Evolutionary conservation across 2,888 invertebrate species (phyloP).

Genomic region (Hyposoter didymator): DNA sequence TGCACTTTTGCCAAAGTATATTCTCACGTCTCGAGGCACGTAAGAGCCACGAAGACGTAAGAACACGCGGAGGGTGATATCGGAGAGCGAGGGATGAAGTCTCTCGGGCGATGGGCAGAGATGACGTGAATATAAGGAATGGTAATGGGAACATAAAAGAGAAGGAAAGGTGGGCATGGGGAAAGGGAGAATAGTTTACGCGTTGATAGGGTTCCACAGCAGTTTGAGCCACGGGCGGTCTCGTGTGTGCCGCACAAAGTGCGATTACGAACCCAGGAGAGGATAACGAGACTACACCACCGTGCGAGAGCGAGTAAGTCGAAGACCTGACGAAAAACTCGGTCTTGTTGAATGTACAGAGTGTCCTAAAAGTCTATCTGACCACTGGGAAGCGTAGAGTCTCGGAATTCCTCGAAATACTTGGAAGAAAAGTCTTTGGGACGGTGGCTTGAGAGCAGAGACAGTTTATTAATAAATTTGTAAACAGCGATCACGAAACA

Average conservation of each 20-base stretch:
- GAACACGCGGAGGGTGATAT: background rate
- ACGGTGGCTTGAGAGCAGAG: background rate
- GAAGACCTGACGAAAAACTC: slow-evolving; percentile 36
- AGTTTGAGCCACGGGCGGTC: slow-evolving; percentile 60
- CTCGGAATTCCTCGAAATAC: background rate
- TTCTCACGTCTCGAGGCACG: background rate
- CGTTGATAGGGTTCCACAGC: slow-evolving; percentile 30
- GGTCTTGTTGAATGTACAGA: slow-evolving; percentile 15
- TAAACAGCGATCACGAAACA: background rate
- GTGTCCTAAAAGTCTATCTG: background rate
- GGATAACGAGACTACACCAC: slow-evolving; percentile 50
- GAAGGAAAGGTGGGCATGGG: background rate
- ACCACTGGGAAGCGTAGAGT: background rate
- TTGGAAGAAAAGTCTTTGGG: background rate
- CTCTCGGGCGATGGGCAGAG: background rate
- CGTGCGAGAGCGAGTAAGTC: slow-evolving; percentile 41
- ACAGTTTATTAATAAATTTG: background rate
- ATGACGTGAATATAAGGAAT: background rate
- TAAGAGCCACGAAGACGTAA: background rate
- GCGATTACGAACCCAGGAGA: slow-evolving; percentile 58
- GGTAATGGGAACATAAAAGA: slow-evolving; percentile 12
- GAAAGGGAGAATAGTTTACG: background rate
- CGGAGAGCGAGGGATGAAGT: slow-evolving; percentile 21
- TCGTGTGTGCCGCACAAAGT: slow-evolving; percentile 59
- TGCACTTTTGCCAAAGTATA: background rate